These are phyloP conservation scores for Datnioides undecimradiatus DNA, from an alignment of 2,113 vertebrate species.

Conservation along the genomic window DNA sequence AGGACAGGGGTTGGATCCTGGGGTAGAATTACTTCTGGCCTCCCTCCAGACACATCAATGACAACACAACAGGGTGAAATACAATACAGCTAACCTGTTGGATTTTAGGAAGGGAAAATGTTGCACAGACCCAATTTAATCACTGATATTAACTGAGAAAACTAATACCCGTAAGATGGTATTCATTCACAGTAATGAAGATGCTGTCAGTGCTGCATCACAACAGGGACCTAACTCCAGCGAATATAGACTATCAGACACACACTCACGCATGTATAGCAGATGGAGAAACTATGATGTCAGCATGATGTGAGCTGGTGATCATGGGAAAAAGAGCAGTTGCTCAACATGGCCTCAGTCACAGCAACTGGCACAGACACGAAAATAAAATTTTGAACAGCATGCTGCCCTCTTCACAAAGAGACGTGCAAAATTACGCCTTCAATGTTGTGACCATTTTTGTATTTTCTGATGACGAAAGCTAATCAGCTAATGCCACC, in stretches of 20 bases:
- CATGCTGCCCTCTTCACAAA: background rate
- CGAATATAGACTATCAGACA: background rate
- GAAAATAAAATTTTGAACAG: background rate
- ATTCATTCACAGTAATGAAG: constrained; percentile 10
- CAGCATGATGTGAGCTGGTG: constrained; percentile 17
- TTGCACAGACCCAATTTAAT: background rate
- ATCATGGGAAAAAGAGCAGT: constrained; percentile 31
- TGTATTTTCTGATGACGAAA: constrained; percentile 20
- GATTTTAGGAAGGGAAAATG: background rate
- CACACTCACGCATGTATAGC: constrained; percentile 15
- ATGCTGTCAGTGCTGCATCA: background rate
- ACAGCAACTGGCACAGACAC: constrained; percentile 19
- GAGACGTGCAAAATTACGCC: background rate
- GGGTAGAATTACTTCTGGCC: constrained; percentile 80
- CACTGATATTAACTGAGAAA: constrained; percentile 1
- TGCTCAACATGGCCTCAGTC: constrained; percentile 18
- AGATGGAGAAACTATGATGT: constrained; percentile 38
- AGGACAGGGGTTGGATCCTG: constrained; percentile 64
- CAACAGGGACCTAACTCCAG: constrained; percentile 4
- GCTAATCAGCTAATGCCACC: constrained; percentile 9
- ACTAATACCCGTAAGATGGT: background rate
- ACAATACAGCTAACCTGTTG: constrained; percentile 5
- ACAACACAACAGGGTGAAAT: constrained; percentile 34
- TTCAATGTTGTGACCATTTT: background rate
- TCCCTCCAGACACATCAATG: constrained; percentile 72